These are phyloP conservation scores for Automeris io DNA, from an alignment of 2,888 invertebrate genomes.

Conservation along the genomic window DNA sequence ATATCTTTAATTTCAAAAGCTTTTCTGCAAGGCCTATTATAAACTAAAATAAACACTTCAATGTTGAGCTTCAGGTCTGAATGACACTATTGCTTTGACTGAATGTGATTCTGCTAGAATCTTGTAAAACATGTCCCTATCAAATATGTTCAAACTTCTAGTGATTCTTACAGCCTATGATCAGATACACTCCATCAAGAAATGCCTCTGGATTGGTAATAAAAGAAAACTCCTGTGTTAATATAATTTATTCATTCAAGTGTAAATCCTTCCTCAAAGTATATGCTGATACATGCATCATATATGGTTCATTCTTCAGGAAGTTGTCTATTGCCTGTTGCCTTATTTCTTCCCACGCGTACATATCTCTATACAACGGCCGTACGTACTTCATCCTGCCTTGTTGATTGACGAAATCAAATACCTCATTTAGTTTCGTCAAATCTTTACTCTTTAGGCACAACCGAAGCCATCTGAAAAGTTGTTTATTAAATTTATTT, in stretches of 20 bases:
- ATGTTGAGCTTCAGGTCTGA: no score
- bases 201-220: no score
- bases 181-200: no score
- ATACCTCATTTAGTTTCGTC: conserved; percentile 79
- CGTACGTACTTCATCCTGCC: conserved; percentile 95
- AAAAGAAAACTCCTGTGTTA: conserved; percentile 7
- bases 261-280: conserved; percentile 86
- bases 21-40: no score
- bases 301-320: conserved; percentile 79
- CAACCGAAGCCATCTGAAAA: conserved; percentile 85
- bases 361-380: conserved; percentile 91
- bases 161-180: no score
- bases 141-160: no score
- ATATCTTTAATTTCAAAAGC: no score
- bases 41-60: no score
- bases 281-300: conserved; percentile 90
- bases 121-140: no score
- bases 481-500: no score
- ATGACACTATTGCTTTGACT: no score
- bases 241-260: conserved; percentile 36
- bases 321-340: conserved; percentile 84
- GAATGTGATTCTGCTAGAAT: no score
- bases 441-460: conserved; percentile 85
- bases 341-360: conserved; percentile 85
- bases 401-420: conserved; percentile 87